Conservation (phyloP, 2,888 invertebrate genomes). For the Hyles lineata region DNA sequence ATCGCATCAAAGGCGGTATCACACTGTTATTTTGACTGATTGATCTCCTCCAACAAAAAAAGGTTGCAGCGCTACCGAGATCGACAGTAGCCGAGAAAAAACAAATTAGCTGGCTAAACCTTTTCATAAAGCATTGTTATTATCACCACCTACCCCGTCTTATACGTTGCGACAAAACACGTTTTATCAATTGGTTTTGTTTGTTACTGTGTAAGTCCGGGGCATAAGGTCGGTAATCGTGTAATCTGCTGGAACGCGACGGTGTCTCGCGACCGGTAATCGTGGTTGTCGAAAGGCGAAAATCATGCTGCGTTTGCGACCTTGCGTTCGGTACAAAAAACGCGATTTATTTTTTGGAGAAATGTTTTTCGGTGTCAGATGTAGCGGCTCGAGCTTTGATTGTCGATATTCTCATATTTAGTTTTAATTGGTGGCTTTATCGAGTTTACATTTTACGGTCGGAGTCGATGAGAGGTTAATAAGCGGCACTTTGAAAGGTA, state of each 20-base stretch:
- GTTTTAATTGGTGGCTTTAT: constrained; percentile 86
- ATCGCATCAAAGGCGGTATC: constrained; percentile 84
- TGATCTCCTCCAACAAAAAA: constrained; percentile 82
- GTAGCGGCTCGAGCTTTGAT: constrained; percentile 83
- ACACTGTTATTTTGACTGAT: constrained; percentile 85
- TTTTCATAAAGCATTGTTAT: constrained; percentile 84
- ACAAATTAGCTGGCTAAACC: constrained; percentile 85
- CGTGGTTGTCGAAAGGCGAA: constrained; percentile 77
- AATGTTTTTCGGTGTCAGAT: constrained; percentile 81
- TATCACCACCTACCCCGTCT: constrained; percentile 80
- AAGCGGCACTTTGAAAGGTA: constrained; percentile 84
- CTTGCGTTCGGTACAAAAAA: constrained; percentile 78
- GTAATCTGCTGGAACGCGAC: constrained; percentile 47
- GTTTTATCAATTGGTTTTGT: constrained; percentile 13
- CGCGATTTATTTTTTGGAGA: constrained; percentile 78
- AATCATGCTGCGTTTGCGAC: constrained; percentile 81
- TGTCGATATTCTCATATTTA: constrained; percentile 84
- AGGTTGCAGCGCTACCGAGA: constrained; percentile 82
- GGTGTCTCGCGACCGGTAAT: constrained; percentile 54
- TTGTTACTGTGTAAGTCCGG: constrained; percentile 30
- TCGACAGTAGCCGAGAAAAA: constrained; percentile 85
- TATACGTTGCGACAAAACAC: constrained; percentile 58
- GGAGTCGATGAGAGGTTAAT: constrained; percentile 84
- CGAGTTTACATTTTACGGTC: constrained; percentile 85
- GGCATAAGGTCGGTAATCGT: constrained; percentile 63